Base-by-base conservation (phyloP, 2,797 vertebrate species). In the Psittacula echo region DNA sequence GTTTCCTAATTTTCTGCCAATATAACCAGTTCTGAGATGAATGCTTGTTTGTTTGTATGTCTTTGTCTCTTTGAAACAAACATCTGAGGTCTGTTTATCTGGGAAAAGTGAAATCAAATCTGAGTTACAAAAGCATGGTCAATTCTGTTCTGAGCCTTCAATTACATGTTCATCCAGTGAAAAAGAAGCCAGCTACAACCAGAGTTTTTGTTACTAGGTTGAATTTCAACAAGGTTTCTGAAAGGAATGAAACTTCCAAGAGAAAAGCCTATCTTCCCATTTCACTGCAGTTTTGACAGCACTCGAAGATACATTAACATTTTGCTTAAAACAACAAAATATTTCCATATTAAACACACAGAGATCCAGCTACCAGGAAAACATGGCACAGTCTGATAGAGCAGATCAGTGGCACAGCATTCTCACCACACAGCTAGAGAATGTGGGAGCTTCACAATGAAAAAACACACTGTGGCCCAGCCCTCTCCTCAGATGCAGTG, bases 401-500 rank as follows among this genome's bases (percentile, higher is more conserved):
- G 48, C 9, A 6, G 24, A 61, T 16, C 30, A 53, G 42, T 19
- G 32, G 71, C 53, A 48, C 29, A 58, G 79, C 48, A 41, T n/a
- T 34, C 53, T 2, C 1, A 77, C 15, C 58, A 78, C 7, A 0
- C 29, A 30, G 73, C 13, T 20, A 27, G 13, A 62, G 27, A 61
- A 86, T 0, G 6, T 22, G 53, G 62, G 42, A 78, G 64, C 66
- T 42, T 65, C 62, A 61, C 2, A 3, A 34, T 0, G 10, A 19
- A 26, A 19, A 68, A 45, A 5, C 0, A 27, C 0, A 1, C 42
- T 24, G 19, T 1, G 4, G 30, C 27, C 24, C 60, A 90, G 60
- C 17, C 27, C 54, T 17, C 29, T 76, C 18, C 34, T n/a, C 42
- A 32, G 0, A 1, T 2, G 4, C 10, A 12, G 2, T 53, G 19